phyloP scores from a whole-genome alignment of 2,797 vertebrate genomes.

The Tokudaia muenninki region DNA sequence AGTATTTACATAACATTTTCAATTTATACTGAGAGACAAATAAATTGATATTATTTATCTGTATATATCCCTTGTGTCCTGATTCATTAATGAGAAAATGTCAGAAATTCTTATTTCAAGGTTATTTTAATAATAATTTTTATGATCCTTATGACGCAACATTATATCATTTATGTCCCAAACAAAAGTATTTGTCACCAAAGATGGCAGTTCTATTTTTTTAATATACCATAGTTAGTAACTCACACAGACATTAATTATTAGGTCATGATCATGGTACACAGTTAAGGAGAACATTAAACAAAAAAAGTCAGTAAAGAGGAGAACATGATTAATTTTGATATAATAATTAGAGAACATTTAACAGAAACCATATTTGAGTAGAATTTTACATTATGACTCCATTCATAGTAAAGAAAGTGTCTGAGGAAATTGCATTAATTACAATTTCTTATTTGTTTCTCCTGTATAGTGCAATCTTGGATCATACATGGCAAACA shows the following conservation, averaged over 20 bases:
- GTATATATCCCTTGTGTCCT: not conserved
- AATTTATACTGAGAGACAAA: conserved; percentile 7
- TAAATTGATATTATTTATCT: not conserved
- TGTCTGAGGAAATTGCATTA: not conserved
- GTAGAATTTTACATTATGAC: conserved; percentile 13
- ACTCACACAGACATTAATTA: conserved; percentile 10
- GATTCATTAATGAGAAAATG: not conserved
- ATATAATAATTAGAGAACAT: not conserved
- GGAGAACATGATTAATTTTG: not conserved
- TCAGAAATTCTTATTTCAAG: not conserved
- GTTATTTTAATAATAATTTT: not conserved
- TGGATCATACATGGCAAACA: not conserved
- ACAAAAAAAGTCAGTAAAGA: conserved; percentile 1
- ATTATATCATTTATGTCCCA: not conserved
- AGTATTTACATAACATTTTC: not conserved
- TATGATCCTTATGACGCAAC: not conserved
- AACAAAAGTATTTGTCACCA: conserved; percentile 34
- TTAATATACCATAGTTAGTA: not conserved
- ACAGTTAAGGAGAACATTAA: conserved; percentile 18
- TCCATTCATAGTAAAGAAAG: not conserved
- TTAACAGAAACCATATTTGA: conserved; percentile 41
- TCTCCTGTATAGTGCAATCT: not conserved
- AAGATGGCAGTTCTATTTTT: not conserved
- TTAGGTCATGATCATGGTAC: not conserved
- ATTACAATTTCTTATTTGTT: not conserved